Percentiles rank a stretch among this genome's conserved stretches.
These are phyloP conservation scores for Rhabdophis nuchalis DNA, from an alignment of 2,797 vertebrate species.

Conservation along the genomic window DNA sequence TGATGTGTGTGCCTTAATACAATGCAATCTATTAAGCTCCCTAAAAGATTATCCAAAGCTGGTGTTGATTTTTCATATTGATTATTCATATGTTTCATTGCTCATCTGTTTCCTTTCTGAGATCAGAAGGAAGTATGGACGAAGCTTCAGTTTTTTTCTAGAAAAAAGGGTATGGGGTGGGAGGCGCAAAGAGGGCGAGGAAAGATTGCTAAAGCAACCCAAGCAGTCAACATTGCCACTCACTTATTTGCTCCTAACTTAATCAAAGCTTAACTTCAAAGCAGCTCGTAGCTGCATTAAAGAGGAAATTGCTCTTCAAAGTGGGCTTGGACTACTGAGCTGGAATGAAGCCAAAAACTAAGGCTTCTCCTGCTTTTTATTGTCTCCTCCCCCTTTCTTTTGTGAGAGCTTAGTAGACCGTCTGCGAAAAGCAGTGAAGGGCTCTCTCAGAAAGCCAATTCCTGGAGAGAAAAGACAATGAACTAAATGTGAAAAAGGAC, in stretches of 20 bases:
- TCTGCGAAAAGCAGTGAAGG: neutral
- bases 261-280: slow-evolving; percentile 12
- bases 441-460: neutral
- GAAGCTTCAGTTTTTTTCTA: neutral
- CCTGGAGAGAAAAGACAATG: neutral
- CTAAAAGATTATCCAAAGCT: neutral
- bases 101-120: neutral
- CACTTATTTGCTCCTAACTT: neutral
- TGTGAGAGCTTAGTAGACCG: neutral
- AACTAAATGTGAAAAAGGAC: neutral
- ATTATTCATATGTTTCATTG: neutral
- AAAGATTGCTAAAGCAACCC: neutral
- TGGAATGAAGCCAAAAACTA: slow-evolving; percentile 2
- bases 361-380: neutral
- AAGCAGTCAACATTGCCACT: neutral
- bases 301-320: neutral
- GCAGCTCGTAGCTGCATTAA: neutral
- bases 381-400: neutral
- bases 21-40: neutral
- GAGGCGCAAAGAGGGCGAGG: neutral
- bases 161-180: neutral
- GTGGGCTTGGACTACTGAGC: neutral
- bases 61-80: neutral
- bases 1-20: neutral
- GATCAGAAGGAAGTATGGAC: neutral